Conservation (phyloP, 2,888 invertebrate genomes). For the Plagiodera versicolora region DNA sequence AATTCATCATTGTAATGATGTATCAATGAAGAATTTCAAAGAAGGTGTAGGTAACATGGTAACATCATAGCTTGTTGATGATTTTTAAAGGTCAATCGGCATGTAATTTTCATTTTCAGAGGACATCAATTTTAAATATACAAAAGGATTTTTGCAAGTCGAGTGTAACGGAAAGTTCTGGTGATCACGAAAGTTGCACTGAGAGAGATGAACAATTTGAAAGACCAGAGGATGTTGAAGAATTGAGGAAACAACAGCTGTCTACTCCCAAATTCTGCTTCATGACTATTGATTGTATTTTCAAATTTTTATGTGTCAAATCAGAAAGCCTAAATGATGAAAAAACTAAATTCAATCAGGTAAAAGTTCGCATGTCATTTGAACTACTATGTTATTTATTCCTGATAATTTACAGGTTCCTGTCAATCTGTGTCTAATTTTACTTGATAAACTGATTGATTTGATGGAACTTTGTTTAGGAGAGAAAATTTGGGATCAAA, state of each 20-base stretch:
- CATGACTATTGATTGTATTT: slow-evolving; percentile 49
- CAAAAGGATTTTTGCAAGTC: background rate
- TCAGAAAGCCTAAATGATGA: slow-evolving; percentile 38
- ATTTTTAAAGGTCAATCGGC: too few relatives aligned
- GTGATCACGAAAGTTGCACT: slow-evolving; percentile 14
- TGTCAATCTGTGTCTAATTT: slow-evolving; percentile 54
- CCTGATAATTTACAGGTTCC: slow-evolving; percentile 61
- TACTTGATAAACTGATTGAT: slow-evolving; percentile 58
- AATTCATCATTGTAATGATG: slow-evolving; percentile 58
- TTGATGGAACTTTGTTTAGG: slow-evolving; percentile 60
- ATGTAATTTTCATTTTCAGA: slow-evolving; percentile 16
- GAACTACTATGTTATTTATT: too few relatives aligned
- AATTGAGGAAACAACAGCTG: slow-evolving; percentile 53
- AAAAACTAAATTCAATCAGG: slow-evolving; percentile 38
- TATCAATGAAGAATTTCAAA: slow-evolving; percentile 55
- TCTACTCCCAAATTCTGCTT: slow-evolving; percentile 56
- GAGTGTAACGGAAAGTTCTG: slow-evolving; percentile 21
- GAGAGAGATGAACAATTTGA: slow-evolving; percentile 29
- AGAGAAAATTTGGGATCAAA: slow-evolving; percentile 61
- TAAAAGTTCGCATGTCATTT: slow-evolving; percentile 7
- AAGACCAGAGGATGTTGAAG: slow-evolving; percentile 29
- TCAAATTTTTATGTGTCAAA: slow-evolving; percentile 46
- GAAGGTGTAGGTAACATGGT: slow-evolving; percentile 47
- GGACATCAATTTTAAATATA: slow-evolving; percentile 10
- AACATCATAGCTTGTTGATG: background rate